Conservation (phyloP, 2,888 invertebrate species). For the Drosophila mulleri region DNA sequence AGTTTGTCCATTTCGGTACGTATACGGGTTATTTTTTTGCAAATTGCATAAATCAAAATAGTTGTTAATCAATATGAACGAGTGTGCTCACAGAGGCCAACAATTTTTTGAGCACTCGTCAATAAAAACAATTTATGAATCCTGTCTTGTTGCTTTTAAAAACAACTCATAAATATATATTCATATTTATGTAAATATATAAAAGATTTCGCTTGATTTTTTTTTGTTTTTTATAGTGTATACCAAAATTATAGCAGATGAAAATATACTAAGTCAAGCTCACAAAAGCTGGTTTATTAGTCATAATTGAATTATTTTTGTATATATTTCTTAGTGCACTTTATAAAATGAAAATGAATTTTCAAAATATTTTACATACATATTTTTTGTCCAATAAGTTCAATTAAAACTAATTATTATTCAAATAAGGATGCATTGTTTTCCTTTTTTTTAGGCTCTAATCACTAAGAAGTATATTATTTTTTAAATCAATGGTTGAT, state of each 20-base stretch:
- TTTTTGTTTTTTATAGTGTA: not conserved
- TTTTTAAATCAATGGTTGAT: no score
- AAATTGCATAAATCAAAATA: constrained; percentile 68
- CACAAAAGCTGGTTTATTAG: not conserved
- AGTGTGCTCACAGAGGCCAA: constrained; percentile 33
- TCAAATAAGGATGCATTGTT: not conserved
- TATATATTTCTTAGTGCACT: not conserved
- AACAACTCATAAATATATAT: constrained; percentile 30
- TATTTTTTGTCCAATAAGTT: no score
- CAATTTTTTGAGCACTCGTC: constrained; percentile 21
- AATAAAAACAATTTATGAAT: constrained; percentile 20
- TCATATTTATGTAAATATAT: not conserved
- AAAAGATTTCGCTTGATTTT: not conserved
- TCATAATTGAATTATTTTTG: no score
- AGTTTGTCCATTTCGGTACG: constrained; percentile 8
- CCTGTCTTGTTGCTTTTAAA: constrained; percentile 18
- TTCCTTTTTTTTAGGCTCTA: no score
- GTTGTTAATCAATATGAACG: constrained; percentile 71
- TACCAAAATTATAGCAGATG: not conserved
- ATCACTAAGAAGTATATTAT: no score
- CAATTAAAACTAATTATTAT: not conserved
- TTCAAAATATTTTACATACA: no score
- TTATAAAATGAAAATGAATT: not conserved
- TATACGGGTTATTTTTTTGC: constrained; percentile 18
- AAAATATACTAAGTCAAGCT: not conserved